These are phyloP conservation scores for Cylindroiulus punctatus DNA, from an alignment of 2,888 invertebrate species.

Conservation along the genomic window DNA sequence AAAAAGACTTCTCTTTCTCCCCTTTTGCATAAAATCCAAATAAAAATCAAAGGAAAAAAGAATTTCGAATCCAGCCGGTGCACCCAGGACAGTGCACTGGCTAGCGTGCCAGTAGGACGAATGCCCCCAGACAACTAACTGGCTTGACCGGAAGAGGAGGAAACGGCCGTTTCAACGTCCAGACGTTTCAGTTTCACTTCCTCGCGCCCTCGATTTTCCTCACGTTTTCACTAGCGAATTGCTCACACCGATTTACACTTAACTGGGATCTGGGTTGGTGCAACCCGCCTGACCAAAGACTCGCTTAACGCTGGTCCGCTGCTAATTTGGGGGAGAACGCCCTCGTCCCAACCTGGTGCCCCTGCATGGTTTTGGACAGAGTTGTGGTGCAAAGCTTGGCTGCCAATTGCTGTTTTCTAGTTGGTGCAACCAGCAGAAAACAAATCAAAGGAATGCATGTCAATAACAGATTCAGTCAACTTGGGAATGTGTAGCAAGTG, in stretches of 20 bases:
- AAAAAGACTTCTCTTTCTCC: constrained; percentile 24
- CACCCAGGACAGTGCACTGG: constrained; percentile 15
- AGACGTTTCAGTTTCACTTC: constrained; percentile 1
- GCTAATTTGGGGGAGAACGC: neutral
- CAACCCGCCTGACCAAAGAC: neutral
- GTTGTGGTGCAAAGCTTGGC: too few relatives aligned
- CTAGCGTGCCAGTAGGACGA: constrained; percentile 7
- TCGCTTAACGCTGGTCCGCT: neutral
- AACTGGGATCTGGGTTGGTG: constrained; percentile 25
- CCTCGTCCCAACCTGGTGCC: too few relatives aligned
- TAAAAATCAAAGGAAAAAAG: constrained; percentile 36
- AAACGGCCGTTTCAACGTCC: constrained; percentile 14
- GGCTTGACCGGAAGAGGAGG: neutral
- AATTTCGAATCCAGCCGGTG: constrained; percentile 9
- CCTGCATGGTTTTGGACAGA: too few relatives aligned
- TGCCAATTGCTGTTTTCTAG: too few relatives aligned
- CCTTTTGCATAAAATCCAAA: constrained; percentile 29
- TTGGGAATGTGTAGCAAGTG: too few relatives aligned
- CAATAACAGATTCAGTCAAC: too few relatives aligned
- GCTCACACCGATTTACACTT: constrained; percentile 28
- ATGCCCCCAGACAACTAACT: neutral
- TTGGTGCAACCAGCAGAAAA: too few relatives aligned
- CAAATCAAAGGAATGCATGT: too few relatives aligned
- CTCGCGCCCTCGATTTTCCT: neutral
- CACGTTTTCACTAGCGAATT: constrained; percentile 17